phyloP scores from a whole-genome alignment of 2,888 invertebrate genomes.

The Oxystoma pomonae region DNA sequence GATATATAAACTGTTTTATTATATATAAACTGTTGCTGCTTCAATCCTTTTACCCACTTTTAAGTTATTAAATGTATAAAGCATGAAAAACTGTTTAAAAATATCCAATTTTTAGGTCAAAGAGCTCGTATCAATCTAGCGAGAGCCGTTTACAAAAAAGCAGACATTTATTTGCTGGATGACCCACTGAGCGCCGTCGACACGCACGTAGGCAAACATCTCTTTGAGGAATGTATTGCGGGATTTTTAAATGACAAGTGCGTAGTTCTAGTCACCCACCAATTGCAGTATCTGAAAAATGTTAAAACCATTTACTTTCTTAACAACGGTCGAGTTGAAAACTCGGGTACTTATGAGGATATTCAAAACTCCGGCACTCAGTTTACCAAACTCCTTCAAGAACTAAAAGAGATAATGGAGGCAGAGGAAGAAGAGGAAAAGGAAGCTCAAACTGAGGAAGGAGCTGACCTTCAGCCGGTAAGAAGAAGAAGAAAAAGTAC shows the following conservation, averaged over 20 bases:
- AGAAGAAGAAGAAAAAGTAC: slow-evolving; percentile 21
- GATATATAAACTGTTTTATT: not conserved
- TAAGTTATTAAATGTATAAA: no score
- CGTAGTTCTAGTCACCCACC: slow-evolving; percentile 71
- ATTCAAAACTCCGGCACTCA: slow-evolving; percentile 66
- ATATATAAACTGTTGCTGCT: not conserved
- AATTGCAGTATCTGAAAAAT: slow-evolving; percentile 61
- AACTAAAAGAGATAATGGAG: slow-evolving; percentile 21
- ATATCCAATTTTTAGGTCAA: slow-evolving; percentile 57
- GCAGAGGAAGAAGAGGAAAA: slow-evolving; percentile 24
- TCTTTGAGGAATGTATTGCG: slow-evolving; percentile 75
- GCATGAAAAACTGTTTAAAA: no score
- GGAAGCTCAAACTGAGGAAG: slow-evolving; percentile 31
- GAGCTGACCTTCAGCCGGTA: slow-evolving; percentile 20
- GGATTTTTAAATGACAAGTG: slow-evolving; percentile 62
- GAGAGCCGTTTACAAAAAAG: slow-evolving; percentile 76
- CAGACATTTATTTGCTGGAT: slow-evolving; percentile 81
- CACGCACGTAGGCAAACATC: slow-evolving; percentile 78
- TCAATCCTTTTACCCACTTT: no score
- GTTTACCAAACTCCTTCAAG: slow-evolving; percentile 54
- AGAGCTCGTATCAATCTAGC: slow-evolving; percentile 83
- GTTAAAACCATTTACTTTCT: slow-evolving; percentile 53
- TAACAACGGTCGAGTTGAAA: slow-evolving; percentile 53
- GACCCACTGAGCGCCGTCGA: slow-evolving; percentile 90
- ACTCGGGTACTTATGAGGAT: slow-evolving; percentile 65